Evolutionary conservation across 1,140 invertebrate species (phyloP), one percentile per base, ranked within the genome.

Genomic region (Cataglyphis hispanica): DNA sequence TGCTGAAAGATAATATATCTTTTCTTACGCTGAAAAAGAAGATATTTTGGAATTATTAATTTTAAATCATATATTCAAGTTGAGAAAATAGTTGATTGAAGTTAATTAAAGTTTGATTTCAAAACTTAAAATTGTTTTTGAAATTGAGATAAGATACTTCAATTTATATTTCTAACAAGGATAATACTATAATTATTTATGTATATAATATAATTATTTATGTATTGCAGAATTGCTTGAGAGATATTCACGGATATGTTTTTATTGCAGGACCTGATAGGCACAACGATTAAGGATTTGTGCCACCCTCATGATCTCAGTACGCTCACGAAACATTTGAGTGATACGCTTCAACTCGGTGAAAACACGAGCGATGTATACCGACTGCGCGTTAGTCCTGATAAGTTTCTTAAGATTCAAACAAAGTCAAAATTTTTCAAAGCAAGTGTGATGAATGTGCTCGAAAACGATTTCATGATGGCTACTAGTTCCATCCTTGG

Each of bases 391-490:
- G 92, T 99, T 83, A 95, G 94, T 75, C 96, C 97, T 86, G 97
- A 98, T 92, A 97, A 97, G 92, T 98, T 97, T 94, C 96, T 99
- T 81, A 97, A 97, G 93, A 97, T 99, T 83, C 97, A 98, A 96
- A 98, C 98, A 53, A 98, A 98, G 94, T 98, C 98, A 90, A 98
- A 97, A 95, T 95, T 98, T 84, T 98, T 98, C 93, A 97, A 96
- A 91, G 96, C 96, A 40, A 97, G 96, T 93, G 96, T 96, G 61
- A 96, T 96, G 85, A 96, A 96, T 76, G 96, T 96, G 85, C 90
- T 92, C 63, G 97, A 98, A 86, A 95, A 96, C 74, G 98, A 98
- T 92, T 98, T 98, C 94, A 98, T 99, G 85, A 98, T 99, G 97
- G 98, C 98, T 64, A 98, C 98, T 63, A 98, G 98, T 95, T 98